These are phyloP conservation scores for Stenurella melanura DNA, from an alignment of 2,888 invertebrate species.

Conservation along the genomic window DNA sequence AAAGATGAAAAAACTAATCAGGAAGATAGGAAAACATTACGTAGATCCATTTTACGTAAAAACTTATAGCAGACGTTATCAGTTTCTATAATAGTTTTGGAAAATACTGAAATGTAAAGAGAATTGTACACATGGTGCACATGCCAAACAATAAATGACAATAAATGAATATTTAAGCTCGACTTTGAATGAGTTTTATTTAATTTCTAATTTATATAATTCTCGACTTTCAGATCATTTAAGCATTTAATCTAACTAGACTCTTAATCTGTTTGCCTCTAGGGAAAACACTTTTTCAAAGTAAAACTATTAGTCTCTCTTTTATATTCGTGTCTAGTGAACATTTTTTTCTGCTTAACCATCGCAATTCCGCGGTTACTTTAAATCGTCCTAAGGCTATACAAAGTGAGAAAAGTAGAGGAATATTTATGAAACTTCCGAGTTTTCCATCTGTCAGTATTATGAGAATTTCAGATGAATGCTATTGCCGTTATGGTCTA, in stretches of 20 bases:
- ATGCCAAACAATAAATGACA: no score
- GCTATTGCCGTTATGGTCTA: conserved; percentile 54
- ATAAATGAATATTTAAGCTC: no score
- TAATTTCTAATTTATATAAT: no score
- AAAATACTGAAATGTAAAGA: no score
- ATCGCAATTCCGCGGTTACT: conserved; percentile 55
- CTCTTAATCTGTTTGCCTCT: not conserved
- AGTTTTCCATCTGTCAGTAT: conserved; percentile 59
- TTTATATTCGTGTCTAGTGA: conserved; percentile 52
- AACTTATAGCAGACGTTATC: no score
- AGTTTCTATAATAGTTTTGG: no score
- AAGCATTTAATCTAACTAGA: not conserved
- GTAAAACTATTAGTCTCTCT: conserved; percentile 55
- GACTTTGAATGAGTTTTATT: no score
- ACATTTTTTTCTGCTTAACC: conserved; percentile 52
- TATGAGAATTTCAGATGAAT: conserved; percentile 58
- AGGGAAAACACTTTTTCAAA: conserved; percentile 19
- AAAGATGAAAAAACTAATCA: no score
- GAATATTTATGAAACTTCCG: conserved; percentile 62
- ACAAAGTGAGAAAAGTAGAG: conserved; percentile 60
- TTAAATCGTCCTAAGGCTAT: conserved; percentile 57
- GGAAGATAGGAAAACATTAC: no score
- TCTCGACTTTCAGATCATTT: no score
- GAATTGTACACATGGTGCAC: no score
- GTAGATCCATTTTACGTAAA: no score